Percentiles rank a stretch among this genome's conserved stretches.
These are phyloP conservation scores for Apostichopus parvimensis DNA, from an alignment of 35 echinoderm and acorn worm genomes.

Conservation along the genomic window DNA sequence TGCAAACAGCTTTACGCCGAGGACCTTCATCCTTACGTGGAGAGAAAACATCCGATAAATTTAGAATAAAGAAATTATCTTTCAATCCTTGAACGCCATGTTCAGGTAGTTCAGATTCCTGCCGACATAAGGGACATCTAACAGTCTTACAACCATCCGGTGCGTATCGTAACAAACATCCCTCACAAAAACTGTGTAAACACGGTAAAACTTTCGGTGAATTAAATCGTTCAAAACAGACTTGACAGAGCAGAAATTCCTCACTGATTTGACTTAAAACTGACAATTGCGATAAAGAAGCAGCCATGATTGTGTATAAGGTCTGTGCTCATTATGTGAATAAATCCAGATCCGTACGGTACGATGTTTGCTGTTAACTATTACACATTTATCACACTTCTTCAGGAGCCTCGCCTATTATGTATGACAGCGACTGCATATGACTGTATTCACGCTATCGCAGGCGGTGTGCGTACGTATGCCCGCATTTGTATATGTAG, in stretches of 20 bases:
- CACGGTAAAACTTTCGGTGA: conserved; percentile 97
- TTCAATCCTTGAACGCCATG: conserved; percentile 91
- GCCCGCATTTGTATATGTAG: no score
- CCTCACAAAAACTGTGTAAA: conserved; percentile 97
- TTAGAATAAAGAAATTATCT: conserved; percentile 98
- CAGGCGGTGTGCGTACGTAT: no score
- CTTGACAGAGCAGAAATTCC: conserved; percentile 97
- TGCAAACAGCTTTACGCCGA: conserved; percentile 85
- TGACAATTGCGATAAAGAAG: conserved; percentile 84
- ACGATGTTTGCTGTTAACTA: neutral
- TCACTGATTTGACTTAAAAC: conserved; percentile 98
- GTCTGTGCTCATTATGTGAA: conserved; percentile 64
- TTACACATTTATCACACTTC: neutral
- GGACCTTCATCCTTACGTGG: conserved; percentile 88
- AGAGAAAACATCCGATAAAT: conserved; percentile 95
- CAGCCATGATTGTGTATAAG: conserved; percentile 65
- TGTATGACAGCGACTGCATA: neutral
- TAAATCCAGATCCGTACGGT: conserved; percentile 14
- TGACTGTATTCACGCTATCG: neutral
- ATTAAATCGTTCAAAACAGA: conserved; percentile 98
- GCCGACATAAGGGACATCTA: conserved; percentile 82
- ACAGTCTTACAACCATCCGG: conserved; percentile 74
- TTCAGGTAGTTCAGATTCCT: conserved; percentile 93
- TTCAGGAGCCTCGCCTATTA: neutral
- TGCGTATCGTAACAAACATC: conserved; percentile 81